Percentiles rank a stretch among this genome's conserved stretches.
Evolutionary conservation across 2,888 invertebrate genomes (phyloP).

Genomic region (Chrysina gloriosa): DNA sequence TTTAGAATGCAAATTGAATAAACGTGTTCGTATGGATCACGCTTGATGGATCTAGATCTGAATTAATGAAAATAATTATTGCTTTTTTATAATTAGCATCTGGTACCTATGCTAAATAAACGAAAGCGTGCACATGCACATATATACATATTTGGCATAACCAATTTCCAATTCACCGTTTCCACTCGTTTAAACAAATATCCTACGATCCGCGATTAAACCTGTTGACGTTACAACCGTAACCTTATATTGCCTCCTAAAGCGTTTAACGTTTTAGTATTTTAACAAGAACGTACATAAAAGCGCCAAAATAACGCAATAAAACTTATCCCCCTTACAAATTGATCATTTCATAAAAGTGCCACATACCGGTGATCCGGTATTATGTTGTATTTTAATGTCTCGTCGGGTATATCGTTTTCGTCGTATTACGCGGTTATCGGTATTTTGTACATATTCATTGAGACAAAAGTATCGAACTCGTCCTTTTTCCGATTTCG

Average conservation of each 20-base stretch:
- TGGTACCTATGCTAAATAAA: too few species aligned
- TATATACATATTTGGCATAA: too few species aligned
- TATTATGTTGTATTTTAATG: constrained; percentile 28
- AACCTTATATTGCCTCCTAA: constrained; percentile 44
- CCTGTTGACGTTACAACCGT: constrained; percentile 5
- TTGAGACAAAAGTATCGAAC: too few species aligned
- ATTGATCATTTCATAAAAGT: constrained; percentile 37
- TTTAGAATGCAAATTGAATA: constrained; percentile 28
- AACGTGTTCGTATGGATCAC: neutral
- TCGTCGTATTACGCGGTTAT: too few species aligned
- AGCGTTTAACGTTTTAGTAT: constrained; percentile 22
- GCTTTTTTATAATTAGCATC: neutral
- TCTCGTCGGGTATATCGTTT: constrained; percentile 18
- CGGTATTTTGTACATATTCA: too few species aligned
- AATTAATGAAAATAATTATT: neutral
- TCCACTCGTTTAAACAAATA: too few species aligned
- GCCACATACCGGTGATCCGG: constrained; percentile 12
- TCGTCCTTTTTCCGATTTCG: too few species aligned
- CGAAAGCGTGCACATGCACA: too few species aligned
- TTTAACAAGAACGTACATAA: constrained; percentile 31
- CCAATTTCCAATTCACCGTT: too few species aligned
- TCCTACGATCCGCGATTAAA: neutral
- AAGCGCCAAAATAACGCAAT: constrained; percentile 41
- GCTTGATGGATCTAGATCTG: neutral
- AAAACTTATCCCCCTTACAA: constrained; percentile 30